A percentile compares a stretch with the other conserved stretches of the same genome.
Conservation (phyloP, 1,140 invertebrate species). For the Diabrotica virgifera region DNA sequence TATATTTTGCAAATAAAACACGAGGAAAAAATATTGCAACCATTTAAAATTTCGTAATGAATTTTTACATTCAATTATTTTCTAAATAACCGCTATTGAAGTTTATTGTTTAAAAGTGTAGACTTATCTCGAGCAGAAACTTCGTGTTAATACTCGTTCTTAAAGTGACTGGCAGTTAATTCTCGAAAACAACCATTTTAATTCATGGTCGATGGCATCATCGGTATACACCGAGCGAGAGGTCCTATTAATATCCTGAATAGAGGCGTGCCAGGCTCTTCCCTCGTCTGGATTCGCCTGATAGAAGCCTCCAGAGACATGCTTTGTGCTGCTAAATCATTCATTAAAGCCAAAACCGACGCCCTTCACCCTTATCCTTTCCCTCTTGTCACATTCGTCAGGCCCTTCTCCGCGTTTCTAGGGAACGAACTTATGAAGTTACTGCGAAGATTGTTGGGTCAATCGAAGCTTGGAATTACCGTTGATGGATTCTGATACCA, state of each 20-base stretch:
- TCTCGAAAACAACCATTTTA: background rate
- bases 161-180: slow-evolving; percentile 1
- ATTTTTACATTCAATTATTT: too few species aligned
- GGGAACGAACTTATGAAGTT: too few species aligned
- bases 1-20: too few species aligned
- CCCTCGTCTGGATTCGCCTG: slow-evolving; percentile 37
- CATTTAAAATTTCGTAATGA: too few species aligned
- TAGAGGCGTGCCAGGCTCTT: slow-evolving; percentile 3
- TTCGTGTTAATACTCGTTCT: background rate
- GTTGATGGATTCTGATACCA: too few species aligned
- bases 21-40: too few species aligned
- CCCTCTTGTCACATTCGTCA: slow-evolving; percentile 8
- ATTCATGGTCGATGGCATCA: slow-evolving; percentile 1
- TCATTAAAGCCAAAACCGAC: slow-evolving; percentile 37
- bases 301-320: slow-evolving; percentile 38
- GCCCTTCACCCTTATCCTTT: slow-evolving; percentile 10
- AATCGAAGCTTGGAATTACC: too few species aligned
- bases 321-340: slow-evolving; percentile 45
- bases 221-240: background rate
- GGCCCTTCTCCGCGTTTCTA: too few species aligned
- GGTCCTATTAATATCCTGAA: slow-evolving; percentile 2
- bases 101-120: too few species aligned
- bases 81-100: too few species aligned
- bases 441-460: too few species aligned
- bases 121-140: background rate